Base-by-base conservation (phyloP, 2,113 vertebrate species). In the Platichthys stellatus region DNA sequence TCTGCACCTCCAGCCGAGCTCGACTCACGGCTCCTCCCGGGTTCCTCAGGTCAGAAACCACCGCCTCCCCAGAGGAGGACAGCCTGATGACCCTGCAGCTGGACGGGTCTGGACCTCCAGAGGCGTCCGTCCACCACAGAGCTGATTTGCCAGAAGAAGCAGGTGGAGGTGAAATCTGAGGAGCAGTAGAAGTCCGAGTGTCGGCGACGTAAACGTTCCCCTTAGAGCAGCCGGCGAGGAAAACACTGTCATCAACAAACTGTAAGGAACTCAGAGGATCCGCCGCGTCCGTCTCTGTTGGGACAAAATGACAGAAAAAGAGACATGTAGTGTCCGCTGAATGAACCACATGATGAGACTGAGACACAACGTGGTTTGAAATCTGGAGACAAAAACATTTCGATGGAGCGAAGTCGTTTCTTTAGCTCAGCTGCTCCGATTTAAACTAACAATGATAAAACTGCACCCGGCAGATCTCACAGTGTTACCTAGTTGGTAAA, bases 161-260 rank as follows among this genome's bases (percentile, higher is more conserved):
- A 0, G 59, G 21, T 0, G 85, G 72, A 67, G 70, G 86, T 0
- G 88, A 92, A 3, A 64, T 14, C 72, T 74, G 80, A 31, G 89
- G 82, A 3, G 82, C 66, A 0, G 54, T 57, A 0, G 88, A 20
- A 0, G 91, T 90, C 35, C 97, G 95, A 5, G 87, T 38, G 66
- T 98, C 96, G 0, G 88, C 92, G 1, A 96, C n/a, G 64, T 90
- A 93, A 24, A 97, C 74, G 8, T 23, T 91, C 2, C 97, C 96
- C 0, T 83, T 89, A 9, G 47, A 5, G 0, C 94, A 92, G 84
- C 95, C 95, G 24, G 95, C 85, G 1, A 96, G 74, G 69, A 96
- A 93, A 0, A 93, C 90, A 2, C 73, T 26, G 15, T 85, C 53
- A 0, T 88, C 92, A 53, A 96, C 76, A 59, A 96, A 96, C 3